phyloP scores from a whole-genome alignment of 2,113 vertebrate genomes.

The Myotis davidii region DNA sequence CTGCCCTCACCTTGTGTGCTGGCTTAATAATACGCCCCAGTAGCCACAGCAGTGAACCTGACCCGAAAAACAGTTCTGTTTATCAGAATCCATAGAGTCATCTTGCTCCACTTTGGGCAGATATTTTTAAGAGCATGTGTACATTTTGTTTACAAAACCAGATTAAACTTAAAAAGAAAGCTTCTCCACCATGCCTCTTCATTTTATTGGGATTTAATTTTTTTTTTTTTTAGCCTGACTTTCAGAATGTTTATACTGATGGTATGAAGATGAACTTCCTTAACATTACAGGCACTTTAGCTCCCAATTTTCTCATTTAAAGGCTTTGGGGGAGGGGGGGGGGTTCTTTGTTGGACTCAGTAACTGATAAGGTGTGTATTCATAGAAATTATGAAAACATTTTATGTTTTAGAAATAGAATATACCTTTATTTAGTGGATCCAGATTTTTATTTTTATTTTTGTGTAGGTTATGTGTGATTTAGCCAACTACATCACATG shows the following conservation, averaged over 20 bases:
- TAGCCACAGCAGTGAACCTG: neutral
- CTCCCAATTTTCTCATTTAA: neutral
- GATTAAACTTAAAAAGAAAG: neutral
- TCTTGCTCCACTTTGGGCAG: neutral
- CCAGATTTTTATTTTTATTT: neutral
- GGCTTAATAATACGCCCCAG: neutral
- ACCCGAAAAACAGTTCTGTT: neutral
- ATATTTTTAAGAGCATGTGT: slow-evolving; percentile 23
- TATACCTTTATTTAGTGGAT: neutral
- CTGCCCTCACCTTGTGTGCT: neutral
- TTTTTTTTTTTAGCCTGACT: neutral
- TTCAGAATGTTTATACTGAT: neutral
- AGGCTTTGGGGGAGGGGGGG: neutral
- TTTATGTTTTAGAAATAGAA: slow-evolving; percentile 6
- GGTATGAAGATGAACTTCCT: neutral
- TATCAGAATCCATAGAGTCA: neutral
- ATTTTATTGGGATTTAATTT: neutral
- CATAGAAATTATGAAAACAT: neutral
- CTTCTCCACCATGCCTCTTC: neutral
- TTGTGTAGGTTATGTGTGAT: neutral
- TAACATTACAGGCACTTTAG: neutral
- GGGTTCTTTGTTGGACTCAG: neutral
- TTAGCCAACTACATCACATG: neutral
- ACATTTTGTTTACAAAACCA: neutral
- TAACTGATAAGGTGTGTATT: neutral